Percentiles rank a stretch among this genome's conserved stretches.
phyloP scores from a whole-genome alignment of 2,888 invertebrate species.

The Dryadula phaetusa region DNA sequence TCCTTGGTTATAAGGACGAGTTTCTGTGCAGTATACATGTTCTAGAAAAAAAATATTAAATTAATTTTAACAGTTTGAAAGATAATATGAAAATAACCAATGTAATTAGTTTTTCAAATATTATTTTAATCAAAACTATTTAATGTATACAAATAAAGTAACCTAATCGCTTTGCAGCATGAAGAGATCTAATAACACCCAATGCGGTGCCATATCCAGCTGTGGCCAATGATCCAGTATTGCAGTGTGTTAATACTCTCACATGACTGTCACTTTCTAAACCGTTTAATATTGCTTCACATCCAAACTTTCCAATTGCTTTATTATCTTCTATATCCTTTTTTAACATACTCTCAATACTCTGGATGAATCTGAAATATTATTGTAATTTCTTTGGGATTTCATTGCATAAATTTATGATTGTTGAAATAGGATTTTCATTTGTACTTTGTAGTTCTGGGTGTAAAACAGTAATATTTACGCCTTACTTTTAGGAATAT shows the following conservation, averaged over 20 bases:
- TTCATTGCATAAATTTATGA: too few species aligned
- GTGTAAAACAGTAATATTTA: too few species aligned
- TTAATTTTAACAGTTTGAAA: background rate
- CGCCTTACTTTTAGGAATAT: too few species aligned
- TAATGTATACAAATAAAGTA: constrained; percentile 49
- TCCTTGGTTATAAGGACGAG: constrained; percentile 99
- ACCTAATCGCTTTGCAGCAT: constrained; percentile 89
- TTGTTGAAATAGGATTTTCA: too few species aligned
- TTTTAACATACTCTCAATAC: constrained; percentile 92
- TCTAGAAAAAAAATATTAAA: constrained; percentile 77
- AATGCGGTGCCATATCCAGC: constrained; percentile 98
- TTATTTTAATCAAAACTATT: background rate
- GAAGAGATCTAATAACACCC: constrained; percentile 95
- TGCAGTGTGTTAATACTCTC: constrained; percentile 97
- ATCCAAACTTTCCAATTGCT: constrained; percentile 93
- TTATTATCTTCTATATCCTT: constrained; percentile 95
- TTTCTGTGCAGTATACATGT: constrained; percentile 98
- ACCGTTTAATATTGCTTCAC: constrained; percentile 88
- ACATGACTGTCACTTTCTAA: constrained; percentile 85
- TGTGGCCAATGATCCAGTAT: constrained; percentile 98
- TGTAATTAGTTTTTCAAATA: too few species aligned
- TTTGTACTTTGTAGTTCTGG: too few species aligned
- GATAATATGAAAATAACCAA: too few species aligned
- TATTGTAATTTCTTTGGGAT: constrained; percentile 8
- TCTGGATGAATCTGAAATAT: constrained; percentile 87